phyloP scores from a whole-genome alignment of 2,888 invertebrate species.

The Xanthia icteritia region DNA sequence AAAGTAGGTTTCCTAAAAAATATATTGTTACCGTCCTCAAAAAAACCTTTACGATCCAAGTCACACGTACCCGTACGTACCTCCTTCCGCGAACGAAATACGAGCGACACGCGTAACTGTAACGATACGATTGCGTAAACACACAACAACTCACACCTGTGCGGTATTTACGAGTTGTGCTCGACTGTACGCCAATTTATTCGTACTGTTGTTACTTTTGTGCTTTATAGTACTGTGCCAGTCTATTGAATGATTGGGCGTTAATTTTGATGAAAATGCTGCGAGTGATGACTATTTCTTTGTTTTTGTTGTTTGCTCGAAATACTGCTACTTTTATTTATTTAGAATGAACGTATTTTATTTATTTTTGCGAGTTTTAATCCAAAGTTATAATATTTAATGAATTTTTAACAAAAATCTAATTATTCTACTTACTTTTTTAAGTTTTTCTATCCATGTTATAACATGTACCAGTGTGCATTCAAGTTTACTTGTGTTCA shows the following conservation, averaged over 20 bases:
- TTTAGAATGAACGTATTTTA: neutral
- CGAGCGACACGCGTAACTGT: conserved; percentile 70
- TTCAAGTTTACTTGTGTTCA: too few species aligned
- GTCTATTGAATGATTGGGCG: conserved; percentile 55
- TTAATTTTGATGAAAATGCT: conserved; percentile 42
- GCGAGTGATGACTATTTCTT: neutral
- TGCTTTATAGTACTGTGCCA: conserved; percentile 54
- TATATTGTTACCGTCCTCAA: conserved; percentile 18
- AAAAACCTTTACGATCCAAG: conserved; percentile 47
- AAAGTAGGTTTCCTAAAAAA: conserved; percentile 19
- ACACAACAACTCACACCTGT: conserved; percentile 75
- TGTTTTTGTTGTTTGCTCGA: neutral
- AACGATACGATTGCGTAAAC: conserved; percentile 74
- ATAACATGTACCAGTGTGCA: neutral
- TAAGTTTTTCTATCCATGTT: neutral
- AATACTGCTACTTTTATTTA: neutral
- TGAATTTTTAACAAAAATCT: neutral
- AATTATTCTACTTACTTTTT: neutral
- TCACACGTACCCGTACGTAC: conserved; percentile 44
- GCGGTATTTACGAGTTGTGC: conserved; percentile 71
- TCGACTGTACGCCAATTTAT: conserved; percentile 62
- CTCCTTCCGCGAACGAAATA: conserved; percentile 64
- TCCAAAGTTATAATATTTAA: neutral
- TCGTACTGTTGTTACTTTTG: conserved; percentile 57
- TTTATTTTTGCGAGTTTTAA: neutral